Percentiles rank a stretch among this genome's conserved stretches.
These are phyloP conservation scores for Osedax fenrisi DNA, from an alignment of 2,888 invertebrate species.

Conservation along the genomic window DNA sequence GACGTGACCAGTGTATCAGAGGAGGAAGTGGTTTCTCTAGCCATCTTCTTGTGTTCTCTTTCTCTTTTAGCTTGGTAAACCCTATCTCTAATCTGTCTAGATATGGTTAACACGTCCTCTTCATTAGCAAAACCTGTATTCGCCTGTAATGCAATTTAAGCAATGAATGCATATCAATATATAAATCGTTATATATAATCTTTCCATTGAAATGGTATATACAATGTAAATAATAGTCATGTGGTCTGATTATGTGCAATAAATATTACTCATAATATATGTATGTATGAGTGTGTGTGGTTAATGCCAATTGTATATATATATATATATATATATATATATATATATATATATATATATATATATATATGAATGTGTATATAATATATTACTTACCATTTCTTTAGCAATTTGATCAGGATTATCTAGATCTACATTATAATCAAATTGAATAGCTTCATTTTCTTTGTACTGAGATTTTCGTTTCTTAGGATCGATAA, in stretches of 20 bases:
- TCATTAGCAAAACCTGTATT: conserved; percentile 86
- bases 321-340: no score
- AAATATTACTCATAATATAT: no score
- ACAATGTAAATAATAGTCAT: no score
- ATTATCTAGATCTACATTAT: conserved; percentile 77
- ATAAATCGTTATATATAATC: no score
- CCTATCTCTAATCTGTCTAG: conserved; percentile 78
- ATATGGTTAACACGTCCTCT: conserved; percentile 80
- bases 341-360: neutral
- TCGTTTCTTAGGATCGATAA: conserved; percentile 89
- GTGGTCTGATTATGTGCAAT: no score
- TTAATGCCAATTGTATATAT: no score
- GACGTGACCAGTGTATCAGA: neutral
- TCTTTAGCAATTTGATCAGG: conserved; percentile 85
- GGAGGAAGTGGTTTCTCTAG: neutral
- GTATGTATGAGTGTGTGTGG: no score
- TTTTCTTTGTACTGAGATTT: conserved; percentile 95
- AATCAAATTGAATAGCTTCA: conserved; percentile 97
- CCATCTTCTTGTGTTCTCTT: conserved; percentile 52
- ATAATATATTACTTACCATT: conserved; percentile 55
- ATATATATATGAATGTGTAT: neutral
- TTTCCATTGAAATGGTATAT: no score
- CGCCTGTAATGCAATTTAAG: conserved; percentile 52
- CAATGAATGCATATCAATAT: no score
- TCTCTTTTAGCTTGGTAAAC: conserved; percentile 63